A percentile compares a stretch with the other conserved stretches of the same genome.
These are phyloP conservation scores for Tolypeutes matacus DNA, from an alignment of 2,797 vertebrate species.

Conservation along the genomic window DNA sequence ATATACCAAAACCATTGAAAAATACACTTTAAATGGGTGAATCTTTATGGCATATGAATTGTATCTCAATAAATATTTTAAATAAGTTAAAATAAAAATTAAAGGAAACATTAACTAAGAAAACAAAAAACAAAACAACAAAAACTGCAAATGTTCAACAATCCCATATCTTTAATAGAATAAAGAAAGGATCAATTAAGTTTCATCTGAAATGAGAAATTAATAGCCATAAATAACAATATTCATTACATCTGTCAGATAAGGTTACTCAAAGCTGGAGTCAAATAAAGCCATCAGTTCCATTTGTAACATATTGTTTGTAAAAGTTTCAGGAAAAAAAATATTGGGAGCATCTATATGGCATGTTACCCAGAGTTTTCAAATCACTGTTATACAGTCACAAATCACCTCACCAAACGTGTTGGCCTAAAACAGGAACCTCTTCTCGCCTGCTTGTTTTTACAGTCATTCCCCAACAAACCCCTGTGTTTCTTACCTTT, in stretches of 20 bases:
- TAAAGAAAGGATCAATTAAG: not conserved
- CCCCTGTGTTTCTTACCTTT: not conserved
- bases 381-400: not conserved
- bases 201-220: not conserved
- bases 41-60: too few relatives aligned
- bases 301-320: not conserved
- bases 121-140: too few relatives aligned
- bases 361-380: not conserved
- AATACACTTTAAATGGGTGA: too few relatives aligned
- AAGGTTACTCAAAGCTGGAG: not conserved
- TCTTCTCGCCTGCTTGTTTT: not conserved
- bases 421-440: not conserved
- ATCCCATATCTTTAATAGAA: not conserved
- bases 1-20: too few relatives aligned
- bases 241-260: not conserved
- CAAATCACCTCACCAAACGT: not conserved
- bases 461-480: not conserved
- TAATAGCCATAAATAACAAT: not conserved
- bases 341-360: not conserved
- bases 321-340: not conserved
- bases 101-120: not conserved
- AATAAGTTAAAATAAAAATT: not conserved
- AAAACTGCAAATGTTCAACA: not conserved
- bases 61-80: too few relatives aligned
- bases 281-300: not conserved